A percentile compares a stretch with the other conserved stretches of the same genome.
Evolutionary conservation across 2,113 vertebrate genomes (phyloP).

Genomic region (Prunella himalayana): DNA sequence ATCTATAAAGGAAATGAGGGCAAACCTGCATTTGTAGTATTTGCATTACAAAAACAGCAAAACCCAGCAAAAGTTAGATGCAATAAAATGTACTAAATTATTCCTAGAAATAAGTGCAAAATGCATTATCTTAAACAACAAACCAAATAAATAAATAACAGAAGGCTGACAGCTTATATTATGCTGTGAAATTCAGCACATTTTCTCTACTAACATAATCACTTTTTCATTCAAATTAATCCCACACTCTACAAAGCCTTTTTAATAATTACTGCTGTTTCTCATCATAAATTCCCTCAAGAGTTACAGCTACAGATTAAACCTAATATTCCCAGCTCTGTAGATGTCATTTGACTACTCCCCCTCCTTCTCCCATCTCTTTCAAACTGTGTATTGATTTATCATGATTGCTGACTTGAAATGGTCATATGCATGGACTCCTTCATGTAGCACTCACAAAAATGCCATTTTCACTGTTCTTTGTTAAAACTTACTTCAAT

Average conservation of each 20-base stretch:
- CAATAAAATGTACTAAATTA: neutral
- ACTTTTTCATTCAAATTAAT: slow-evolving; percentile 21
- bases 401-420: neutral
- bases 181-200: neutral
- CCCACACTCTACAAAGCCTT: neutral
- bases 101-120: neutral
- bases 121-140: neutral
- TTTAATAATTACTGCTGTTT: slow-evolving; percentile 43
- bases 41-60: neutral
- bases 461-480: neutral
- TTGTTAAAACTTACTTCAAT: neutral
- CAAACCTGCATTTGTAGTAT: neutral
- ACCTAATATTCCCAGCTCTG: neutral
- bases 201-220: neutral
- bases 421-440: neutral
- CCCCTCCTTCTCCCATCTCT: neutral
- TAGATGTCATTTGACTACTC: neutral
- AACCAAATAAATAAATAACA: neutral
- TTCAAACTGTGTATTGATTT: slow-evolving; percentile 1
- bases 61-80: neutral
- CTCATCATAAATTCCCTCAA: neutral
- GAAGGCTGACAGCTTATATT: neutral
- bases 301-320: neutral
- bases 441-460: neutral
- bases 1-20: neutral